A percentile compares a stretch with the other conserved stretches of the same genome.
phyloP scores from a whole-genome alignment of 2,888 invertebrate species.

The Tipula confusa region DNA sequence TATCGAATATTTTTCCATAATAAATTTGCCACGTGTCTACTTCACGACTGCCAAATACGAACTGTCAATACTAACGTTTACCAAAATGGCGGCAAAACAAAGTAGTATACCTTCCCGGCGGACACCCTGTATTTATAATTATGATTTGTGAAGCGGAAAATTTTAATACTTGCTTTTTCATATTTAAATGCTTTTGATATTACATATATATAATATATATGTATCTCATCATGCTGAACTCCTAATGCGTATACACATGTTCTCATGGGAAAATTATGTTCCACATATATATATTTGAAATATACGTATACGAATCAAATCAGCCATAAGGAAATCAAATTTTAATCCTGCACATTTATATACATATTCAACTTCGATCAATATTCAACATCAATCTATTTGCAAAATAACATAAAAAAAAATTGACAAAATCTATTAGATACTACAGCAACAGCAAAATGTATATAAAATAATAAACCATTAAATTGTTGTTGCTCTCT shows the following conservation, averaged over 20 bases:
- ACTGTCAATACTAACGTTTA: too few species aligned
- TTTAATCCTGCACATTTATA: not conserved
- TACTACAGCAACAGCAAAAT: not conserved
- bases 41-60: too few species aligned
- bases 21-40: too few species aligned
- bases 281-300: not conserved
- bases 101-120: too few species aligned
- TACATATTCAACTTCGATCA: not conserved
- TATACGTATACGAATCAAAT: not conserved
- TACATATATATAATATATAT: not conserved
- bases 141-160: too few species aligned
- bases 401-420: too few species aligned
- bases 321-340: constrained; percentile 20
- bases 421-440: constrained; percentile 20
- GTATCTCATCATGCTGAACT: not conserved
- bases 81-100: too few species aligned
- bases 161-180: not conserved
- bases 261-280: not conserved
- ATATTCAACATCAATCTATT: constrained; percentile 3
- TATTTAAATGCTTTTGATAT: not conserved
- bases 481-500: not conserved
- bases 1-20: too few species aligned
- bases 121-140: too few species aligned
- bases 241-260: not conserved
- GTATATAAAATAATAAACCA: not conserved